These are phyloP conservation scores for Cyrtodaria siliqua DNA, from an alignment of 2,888 invertebrate genomes.

Conservation along the genomic window DNA sequence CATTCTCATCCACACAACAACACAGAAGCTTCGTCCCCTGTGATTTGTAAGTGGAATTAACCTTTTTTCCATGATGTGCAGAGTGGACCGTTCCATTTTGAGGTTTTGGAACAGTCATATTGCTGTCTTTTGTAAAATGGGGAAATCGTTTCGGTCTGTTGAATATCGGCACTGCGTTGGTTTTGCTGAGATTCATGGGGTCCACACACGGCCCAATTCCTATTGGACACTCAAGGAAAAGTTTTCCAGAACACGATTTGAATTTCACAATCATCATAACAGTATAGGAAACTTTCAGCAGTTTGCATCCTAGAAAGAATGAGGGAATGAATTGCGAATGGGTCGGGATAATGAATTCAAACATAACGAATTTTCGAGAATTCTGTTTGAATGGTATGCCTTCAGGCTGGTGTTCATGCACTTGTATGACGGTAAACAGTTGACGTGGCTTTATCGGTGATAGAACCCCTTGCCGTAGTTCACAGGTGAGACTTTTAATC, in stretches of 20 bases:
- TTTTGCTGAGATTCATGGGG: constrained; percentile 65
- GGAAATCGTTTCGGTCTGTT: constrained; percentile 79
- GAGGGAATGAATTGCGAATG: constrained; percentile 76
- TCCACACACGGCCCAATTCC: constrained; percentile 74
- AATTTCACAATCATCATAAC: constrained; percentile 74
- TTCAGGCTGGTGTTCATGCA: constrained; percentile 67
- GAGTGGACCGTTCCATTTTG: constrained; percentile 46
- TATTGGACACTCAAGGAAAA: constrained; percentile 76
- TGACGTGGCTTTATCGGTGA: constrained; percentile 60
- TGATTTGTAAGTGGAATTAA: constrained; percentile 18
- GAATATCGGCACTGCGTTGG: constrained; percentile 75
- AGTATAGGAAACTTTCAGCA: constrained; percentile 73
- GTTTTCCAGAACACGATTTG: constrained; percentile 72
- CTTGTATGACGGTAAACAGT: constrained; percentile 59
- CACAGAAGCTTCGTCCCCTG: constrained; percentile 13
- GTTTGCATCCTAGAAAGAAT: constrained; percentile 70
- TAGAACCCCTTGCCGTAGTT: constrained; percentile 67
- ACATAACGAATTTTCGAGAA: constrained; percentile 48
- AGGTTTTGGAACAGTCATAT: constrained; percentile 6
- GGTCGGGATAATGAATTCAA: constrained; percentile 76
- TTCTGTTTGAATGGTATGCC: constrained; percentile 57
- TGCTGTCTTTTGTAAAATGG: constrained; percentile 68
- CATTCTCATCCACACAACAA: constrained; percentile 22
- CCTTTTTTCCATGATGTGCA: neutral
- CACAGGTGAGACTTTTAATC: constrained; percentile 73